Evolutionary conservation across 1,140 invertebrate genomes (phyloP).

Genomic region (Watersipora subatra): DNA sequence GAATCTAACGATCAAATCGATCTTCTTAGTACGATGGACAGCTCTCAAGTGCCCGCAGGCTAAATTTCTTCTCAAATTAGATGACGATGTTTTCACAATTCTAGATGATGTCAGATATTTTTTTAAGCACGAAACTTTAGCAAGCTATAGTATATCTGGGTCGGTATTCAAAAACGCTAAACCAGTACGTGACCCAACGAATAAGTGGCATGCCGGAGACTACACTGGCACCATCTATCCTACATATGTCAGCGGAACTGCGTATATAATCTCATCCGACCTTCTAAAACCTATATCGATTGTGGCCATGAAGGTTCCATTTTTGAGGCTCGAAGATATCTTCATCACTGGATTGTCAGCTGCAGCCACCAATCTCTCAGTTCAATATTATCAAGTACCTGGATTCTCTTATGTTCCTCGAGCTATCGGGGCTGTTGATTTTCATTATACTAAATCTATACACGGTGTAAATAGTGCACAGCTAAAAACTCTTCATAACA

Average conservation of each 20-base stretch:
- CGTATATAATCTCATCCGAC: conserved; percentile 29
- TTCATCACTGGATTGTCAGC: conserved; percentile 35
- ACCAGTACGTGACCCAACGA: neutral
- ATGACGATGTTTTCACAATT: conserved; percentile 77
- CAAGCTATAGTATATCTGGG: neutral
- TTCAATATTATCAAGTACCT: neutral
- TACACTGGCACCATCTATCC: conserved; percentile 17
- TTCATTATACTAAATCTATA: too few species aligned
- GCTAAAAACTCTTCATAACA: too few species aligned
- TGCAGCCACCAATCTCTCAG: neutral
- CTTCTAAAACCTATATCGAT: conserved; percentile 22
- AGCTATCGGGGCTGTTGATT: too few species aligned
- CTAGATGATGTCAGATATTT: conserved; percentile 38
- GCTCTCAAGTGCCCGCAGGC: conserved; percentile 49
- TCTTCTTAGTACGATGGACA: conserved; percentile 70
- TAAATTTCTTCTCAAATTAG: conserved; percentile 69
- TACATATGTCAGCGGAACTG: conserved; percentile 32
- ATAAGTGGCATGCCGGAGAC: neutral
- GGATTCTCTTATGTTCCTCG: too few species aligned
- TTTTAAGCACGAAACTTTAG: neutral
- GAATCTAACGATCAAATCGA: conserved; percentile 43
- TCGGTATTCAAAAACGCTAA: neutral
- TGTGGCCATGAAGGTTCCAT: conserved; percentile 15
- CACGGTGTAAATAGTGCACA: too few species aligned
- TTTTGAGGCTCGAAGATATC: conserved; percentile 38